A percentile compares a stretch with the other conserved stretches of the same genome.
Evolutionary conservation across 1,140 invertebrate genomes (phyloP).

Genomic region (Eriosoma lanigerum): DNA sequence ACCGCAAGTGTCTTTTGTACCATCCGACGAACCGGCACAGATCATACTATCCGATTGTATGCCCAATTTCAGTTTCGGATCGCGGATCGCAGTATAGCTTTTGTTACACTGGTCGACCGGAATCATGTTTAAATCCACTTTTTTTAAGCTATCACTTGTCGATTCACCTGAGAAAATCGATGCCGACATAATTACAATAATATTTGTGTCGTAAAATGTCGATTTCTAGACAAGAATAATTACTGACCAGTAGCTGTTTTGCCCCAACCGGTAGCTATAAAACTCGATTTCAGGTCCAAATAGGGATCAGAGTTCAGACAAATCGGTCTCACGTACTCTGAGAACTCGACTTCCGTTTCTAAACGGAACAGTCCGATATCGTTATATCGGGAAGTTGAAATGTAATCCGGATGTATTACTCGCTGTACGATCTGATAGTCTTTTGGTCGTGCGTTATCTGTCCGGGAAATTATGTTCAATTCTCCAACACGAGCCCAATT

Average conservation of each 20-base stretch:
- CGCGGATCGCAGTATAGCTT: background rate
- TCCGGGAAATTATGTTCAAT: too few species aligned
- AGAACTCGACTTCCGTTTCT: background rate
- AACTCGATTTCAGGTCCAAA: too few species aligned
- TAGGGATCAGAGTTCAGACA: background rate
- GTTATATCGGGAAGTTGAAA: background rate
- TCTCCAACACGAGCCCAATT: too few species aligned
- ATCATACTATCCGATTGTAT: background rate
- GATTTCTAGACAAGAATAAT: too few species aligned
- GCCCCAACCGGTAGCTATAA: background rate
- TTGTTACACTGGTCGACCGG: conserved; percentile 54
- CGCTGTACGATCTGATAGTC: too few species aligned
- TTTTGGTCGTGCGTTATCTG: too few species aligned
- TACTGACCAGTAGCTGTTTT: background rate
- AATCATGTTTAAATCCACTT: background rate
- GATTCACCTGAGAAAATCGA: too few species aligned
- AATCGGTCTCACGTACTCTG: background rate
- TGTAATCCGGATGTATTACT: too few species aligned
- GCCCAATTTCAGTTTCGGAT: background rate
- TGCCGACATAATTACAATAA: too few species aligned
- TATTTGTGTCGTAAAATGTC: too few species aligned
- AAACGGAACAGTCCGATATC: background rate
- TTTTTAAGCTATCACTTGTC: too few species aligned
- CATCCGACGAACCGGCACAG: background rate
- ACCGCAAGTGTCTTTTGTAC: background rate